A percentile compares a stretch with the other conserved stretches of the same genome.
These are phyloP conservation scores for Sebastes wilsoni DNA, from an alignment of 2,797 vertebrate genomes.

Conservation along the genomic window DNA sequence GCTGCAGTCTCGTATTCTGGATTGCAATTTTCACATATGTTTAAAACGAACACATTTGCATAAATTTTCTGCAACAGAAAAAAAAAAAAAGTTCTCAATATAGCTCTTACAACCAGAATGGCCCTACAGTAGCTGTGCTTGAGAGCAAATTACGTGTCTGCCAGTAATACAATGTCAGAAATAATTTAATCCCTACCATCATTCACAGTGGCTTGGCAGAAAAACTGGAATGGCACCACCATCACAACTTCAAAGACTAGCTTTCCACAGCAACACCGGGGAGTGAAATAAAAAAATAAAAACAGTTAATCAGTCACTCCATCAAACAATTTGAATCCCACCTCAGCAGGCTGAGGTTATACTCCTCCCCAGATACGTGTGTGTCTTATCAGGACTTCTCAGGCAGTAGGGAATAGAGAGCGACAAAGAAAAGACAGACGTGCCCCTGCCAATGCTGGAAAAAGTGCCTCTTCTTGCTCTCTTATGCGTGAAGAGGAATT, in stretches of 20 bases:
- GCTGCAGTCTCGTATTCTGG: not conserved
- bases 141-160: conserved; percentile 17
- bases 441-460: conserved; percentile 52
- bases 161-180: conserved; percentile 26
- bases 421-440: conserved; percentile 49
- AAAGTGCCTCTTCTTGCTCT: conserved; percentile 68
- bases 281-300: conserved; percentile 19
- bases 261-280: conserved; percentile 42
- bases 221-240: conserved; percentile 13
- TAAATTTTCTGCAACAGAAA: not conserved
- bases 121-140: not conserved
- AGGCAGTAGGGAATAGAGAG: conserved; percentile 65
- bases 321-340: conserved; percentile 70
- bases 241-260: conserved; percentile 30
- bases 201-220: conserved; percentile 16
- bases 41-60: not conserved
- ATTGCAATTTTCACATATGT: not conserved
- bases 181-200: conserved; percentile 28
- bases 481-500: conserved; percentile 71
- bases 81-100: not conserved
- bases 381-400: conserved; percentile 71
- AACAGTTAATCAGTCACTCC: conserved; percentile 61
- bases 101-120: not conserved
- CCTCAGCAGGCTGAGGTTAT: conserved; percentile 59
- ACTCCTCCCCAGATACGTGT: conserved; percentile 53